These are phyloP conservation scores for Vanessa tameamea DNA, from an alignment of 1,140 invertebrate species.

Conservation along the genomic window DNA sequence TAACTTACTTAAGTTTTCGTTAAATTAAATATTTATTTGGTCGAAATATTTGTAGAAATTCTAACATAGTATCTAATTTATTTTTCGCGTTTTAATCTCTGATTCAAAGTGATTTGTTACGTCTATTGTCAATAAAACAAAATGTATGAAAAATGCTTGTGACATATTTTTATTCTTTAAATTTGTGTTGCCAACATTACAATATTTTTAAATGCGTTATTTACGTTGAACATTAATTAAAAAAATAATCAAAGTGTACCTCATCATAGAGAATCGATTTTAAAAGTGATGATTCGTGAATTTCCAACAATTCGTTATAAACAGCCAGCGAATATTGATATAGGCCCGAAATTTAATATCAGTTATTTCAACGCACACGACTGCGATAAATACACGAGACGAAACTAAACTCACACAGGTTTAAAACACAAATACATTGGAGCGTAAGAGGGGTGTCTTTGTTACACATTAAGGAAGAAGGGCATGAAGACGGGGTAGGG, in stretches of 20 bases:
- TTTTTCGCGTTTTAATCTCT: no score
- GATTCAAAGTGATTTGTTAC: no score
- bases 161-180: no score
- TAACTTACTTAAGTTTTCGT: background rate
- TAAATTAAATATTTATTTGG: background rate
- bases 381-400: slow-evolving; percentile 35
- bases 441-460: slow-evolving; percentile 77
- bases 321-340: slow-evolving; percentile 58
- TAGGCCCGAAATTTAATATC: slow-evolving; percentile 75
- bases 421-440: slow-evolving; percentile 67
- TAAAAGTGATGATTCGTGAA: slow-evolving; percentile 23
- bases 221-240: no score
- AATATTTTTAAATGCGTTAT: no score
- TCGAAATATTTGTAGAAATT: background rate
- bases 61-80: no score
- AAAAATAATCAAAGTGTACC: background rate
- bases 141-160: no score
- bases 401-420: slow-evolving; percentile 71
- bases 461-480: slow-evolving; percentile 79
- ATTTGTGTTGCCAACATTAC: no score
- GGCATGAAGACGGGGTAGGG: slow-evolving; percentile 65
- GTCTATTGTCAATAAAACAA: no score
- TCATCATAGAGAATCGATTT: slow-evolving; percentile 13
- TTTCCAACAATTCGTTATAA: slow-evolving; percentile 27
- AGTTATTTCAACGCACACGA: slow-evolving; percentile 63